Evolutionary conservation across 2,797 vertebrate genomes (phyloP).

Genomic region (Ctenopoma kingsleyae): DNA sequence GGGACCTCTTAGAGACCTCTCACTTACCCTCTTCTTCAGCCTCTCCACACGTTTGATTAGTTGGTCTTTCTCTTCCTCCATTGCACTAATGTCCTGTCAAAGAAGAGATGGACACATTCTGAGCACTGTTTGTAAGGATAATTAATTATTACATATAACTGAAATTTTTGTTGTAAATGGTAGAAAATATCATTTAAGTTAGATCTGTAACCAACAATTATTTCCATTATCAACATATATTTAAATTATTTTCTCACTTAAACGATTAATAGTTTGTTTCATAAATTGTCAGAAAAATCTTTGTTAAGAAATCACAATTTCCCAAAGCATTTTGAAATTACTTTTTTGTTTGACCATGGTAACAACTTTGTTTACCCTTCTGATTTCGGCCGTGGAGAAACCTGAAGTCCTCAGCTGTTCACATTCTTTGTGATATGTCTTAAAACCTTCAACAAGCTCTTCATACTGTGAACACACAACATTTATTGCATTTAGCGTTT

Average conservation of each 20-base stretch:
- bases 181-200: not conserved
- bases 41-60: slow-evolving; percentile 95
- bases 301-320: no score
- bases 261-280: not conserved
- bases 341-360: no score
- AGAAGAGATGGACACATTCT: not conserved
- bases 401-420: slow-evolving; percentile 94
- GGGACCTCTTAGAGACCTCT: not conserved
- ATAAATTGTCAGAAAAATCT: no score
- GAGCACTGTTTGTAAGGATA: not conserved
- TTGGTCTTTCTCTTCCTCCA: slow-evolving; percentile 99
- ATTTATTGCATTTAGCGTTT: not conserved
- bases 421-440: slow-evolving; percentile 95
- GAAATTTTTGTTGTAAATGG: not conserved
- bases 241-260: not conserved
- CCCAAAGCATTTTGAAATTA: no score
- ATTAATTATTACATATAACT: not conserved
- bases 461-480: slow-evolving; percentile 88
- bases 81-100: slow-evolving; percentile 93
- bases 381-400: slow-evolving; percentile 95
- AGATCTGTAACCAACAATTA: not conserved
- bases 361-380: slow-evolving; percentile 86
- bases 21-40: slow-evolving; percentile 94
- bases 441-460: slow-evolving; percentile 96
- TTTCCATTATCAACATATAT: not conserved